Evolutionary conservation across 2,888 invertebrate genomes (phyloP).

Genomic region (Drosophila buzzatii): DNA sequence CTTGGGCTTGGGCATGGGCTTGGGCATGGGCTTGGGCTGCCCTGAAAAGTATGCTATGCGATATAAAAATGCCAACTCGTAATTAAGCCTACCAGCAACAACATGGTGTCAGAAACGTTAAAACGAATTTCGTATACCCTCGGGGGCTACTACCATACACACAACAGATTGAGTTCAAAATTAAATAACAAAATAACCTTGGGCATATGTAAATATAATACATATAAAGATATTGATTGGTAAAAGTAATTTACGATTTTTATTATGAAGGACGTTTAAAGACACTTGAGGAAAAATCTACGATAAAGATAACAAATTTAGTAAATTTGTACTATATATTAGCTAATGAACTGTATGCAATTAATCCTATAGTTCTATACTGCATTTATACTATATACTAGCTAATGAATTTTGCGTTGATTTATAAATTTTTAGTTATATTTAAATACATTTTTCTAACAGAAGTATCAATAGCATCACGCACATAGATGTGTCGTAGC

Average conservation of each 20-base stretch:
- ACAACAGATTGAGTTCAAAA: not conserved
- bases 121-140: slow-evolving; percentile 18
- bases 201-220: not conserved
- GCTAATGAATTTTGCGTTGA: too few species aligned
- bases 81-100: slow-evolving; percentile 41
- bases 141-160: not conserved
- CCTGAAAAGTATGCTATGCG: slow-evolving; percentile 64
- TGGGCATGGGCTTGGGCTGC: slow-evolving; percentile 10
- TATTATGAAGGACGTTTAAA: too few species aligned
- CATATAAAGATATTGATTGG: not conserved
- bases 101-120: slow-evolving; percentile 1
- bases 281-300: too few species aligned
- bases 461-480: too few species aligned
- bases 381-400: too few species aligned
- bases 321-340: too few species aligned
- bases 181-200: slow-evolving; percentile 3
- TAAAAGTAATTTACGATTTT: not conserved
- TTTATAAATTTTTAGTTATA: too few species aligned
- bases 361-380: too few species aligned
- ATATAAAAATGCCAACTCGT: slow-evolving; percentile 43
- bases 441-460: too few species aligned
- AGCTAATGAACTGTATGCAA: too few species aligned
- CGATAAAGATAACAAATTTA: too few species aligned
- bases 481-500: too few species aligned
- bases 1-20: not conserved